Evolutionary conservation across 2,888 invertebrate genomes (phyloP).

Genomic region (Calliphora vomitoria): DNA sequence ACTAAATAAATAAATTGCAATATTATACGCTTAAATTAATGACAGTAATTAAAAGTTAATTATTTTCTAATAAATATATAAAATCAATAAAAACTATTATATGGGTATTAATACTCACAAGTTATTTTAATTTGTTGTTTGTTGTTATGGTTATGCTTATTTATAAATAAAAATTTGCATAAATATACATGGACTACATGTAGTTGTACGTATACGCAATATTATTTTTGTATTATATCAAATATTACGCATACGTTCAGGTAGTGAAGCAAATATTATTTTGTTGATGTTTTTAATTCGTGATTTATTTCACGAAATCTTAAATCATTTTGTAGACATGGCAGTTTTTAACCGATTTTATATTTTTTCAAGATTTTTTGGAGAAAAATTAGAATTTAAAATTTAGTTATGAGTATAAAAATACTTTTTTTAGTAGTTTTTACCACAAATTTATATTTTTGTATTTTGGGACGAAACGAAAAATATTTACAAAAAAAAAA

Average conservation of each 20-base stretch:
- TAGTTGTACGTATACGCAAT: conserved; percentile 31
- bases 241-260: conserved; percentile 47
- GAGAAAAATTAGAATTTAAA: too few relatives aligned
- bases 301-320: too few relatives aligned
- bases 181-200: neutral
- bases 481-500: too few relatives aligned
- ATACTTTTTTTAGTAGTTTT: too few relatives aligned
- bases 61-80: conserved; percentile 63
- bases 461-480: too few relatives aligned
- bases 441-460: too few relatives aligned
- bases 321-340: too few relatives aligned
- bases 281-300: too few relatives aligned
- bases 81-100: conserved; percentile 43
- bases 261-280: neutral
- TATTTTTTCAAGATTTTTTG: too few relatives aligned
- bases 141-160: too few relatives aligned
- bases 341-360: too few relatives aligned
- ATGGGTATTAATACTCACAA: neutral
- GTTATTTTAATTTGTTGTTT: neutral
- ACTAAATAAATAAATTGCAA: conserved; percentile 42
- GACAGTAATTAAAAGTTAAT: conserved; percentile 58
- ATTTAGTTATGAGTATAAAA: too few relatives aligned
- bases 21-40: conserved; percentile 54
- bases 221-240: conserved; percentile 9
- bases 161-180: neutral